Percentiles rank a stretch among this genome's conserved stretches.
These are phyloP conservation scores for Cheiracanthium punctorium DNA, from an alignment of 2,888 invertebrate species.

Conservation along the genomic window DNA sequence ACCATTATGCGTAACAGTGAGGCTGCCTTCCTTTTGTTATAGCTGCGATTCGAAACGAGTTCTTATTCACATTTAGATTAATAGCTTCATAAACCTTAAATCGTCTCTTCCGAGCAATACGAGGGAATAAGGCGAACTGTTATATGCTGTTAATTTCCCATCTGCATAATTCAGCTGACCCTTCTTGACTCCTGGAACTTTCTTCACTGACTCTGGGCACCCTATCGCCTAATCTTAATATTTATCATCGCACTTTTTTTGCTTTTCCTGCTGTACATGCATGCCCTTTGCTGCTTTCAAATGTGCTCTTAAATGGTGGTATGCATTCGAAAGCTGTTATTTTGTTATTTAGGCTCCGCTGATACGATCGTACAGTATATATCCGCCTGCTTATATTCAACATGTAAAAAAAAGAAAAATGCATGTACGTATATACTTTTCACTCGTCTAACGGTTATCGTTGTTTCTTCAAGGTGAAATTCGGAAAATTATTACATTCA, in stretches of 20 bases:
- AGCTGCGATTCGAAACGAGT: no score
- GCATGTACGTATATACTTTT: no score
- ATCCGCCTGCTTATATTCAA: no score
- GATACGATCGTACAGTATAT: background rate
- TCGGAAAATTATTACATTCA: no score
- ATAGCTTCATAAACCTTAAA: no score
- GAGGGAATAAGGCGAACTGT: background rate
- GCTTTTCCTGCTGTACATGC: background rate
- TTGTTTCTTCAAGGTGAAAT: no score
- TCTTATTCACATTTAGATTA: no score
- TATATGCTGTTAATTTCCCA: background rate
- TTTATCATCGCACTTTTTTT: background rate
- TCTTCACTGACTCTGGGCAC: background rate
- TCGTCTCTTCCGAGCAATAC: no score
- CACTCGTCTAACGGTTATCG: no score
- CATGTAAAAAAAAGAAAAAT: no score
- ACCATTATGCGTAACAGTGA: no score
- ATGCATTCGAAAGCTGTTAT: background rate
- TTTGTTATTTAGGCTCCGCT: background rate
- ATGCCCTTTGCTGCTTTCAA: background rate
- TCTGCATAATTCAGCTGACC: slow-evolving; percentile 4
- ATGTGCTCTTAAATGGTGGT: background rate
- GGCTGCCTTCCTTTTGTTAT: no score
- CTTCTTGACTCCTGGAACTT: background rate
- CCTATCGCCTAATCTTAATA: background rate